Base-by-base conservation (phyloP, 2,888 invertebrate genomes). In the Drosophila eohydei region DNA sequence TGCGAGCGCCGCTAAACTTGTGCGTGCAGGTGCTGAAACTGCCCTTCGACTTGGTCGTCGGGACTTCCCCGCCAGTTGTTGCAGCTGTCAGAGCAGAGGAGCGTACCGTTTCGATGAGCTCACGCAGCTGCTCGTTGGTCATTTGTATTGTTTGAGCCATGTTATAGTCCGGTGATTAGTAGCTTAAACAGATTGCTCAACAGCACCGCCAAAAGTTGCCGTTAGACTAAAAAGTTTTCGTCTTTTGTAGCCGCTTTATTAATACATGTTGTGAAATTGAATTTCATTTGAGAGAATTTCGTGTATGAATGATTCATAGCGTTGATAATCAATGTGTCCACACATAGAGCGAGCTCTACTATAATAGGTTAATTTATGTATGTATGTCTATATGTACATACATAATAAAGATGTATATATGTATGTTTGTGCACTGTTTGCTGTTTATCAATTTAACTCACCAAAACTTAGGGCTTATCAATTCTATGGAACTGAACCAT, bases 11-110 rank as follows among this genome's bases (percentile, higher is more conserved):
- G 36, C 75, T 74, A 61, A 92, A 92, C 8, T 81, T 70, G 16
- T 84, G 75, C 0, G 36, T 36, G 58, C 92, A 92, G 44, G 87
- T 80, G 21, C 86, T 87, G 63, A 92, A 90, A 64, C 88, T 92
- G 46, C 87, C 85, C 60, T 92, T 92, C 0, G 78, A 70, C 51
- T 89, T 83, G 7, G 63, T 30, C 4, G 71, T 70, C 11, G 64
- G 30, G 8, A 43, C 62, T 0, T 34, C 66, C 8, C 26, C 59
- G 21, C 28, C 32, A 4, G 34, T 8, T 7, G 16, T 26, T 21
- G 28, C 14, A 12, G 21, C 60, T 14, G 3, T 46, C 3, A 14
- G 32, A 11, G 40, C 46, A 4, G 60, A 46, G 1, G 38, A n/a
- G 1, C 59, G 30, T 6, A 59, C 32, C 6, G 46, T 9, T 30